Evolutionary conservation across 2,113 vertebrate species (phyloP), one percentile per base, ranked within the genome.

Genomic region (Istiophorus platypterus): DNA sequence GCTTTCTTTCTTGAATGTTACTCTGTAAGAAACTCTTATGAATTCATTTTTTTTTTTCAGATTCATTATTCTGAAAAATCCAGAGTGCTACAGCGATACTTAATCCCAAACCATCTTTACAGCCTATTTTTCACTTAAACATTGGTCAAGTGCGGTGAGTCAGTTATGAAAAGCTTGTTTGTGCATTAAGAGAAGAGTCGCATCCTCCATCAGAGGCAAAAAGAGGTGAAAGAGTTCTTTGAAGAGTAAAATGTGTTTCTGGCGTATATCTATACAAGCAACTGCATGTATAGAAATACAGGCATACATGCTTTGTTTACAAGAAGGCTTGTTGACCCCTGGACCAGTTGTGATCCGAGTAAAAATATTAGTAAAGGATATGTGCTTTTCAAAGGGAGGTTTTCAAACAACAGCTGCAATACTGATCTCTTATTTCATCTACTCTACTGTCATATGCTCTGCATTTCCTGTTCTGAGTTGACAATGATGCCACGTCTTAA

Each of bases 401-500:
- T 56, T n/a, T 78, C 12, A 49, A 17, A 34, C 56, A 52, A 24
- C n/a, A 49, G 37, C 54, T 63, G 22, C 20, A 73, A 12, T 3
- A 18, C 8, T 15, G 17, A 58, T 31, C 24, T 11, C 13, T 52
- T 76, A 58, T 66, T 66, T 18, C 37, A 20, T 20, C 24, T 54
- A 9, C 56, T 39, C 4, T 20, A 4, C 59, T 58, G n/a, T 80
- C 61, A 49, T 49, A 66, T 31, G n/a, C 69, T 11, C 31, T 63
- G 27, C 52, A 2, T 73, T 65, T 26, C 22, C 47, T 59, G 22
- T 14, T 80, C 26, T 51, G n/a, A 42, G 72, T 22, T 74, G 68
- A 80, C 62, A 80, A 61, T 80, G 67, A 80, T 52, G 73, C 74
- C 73, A 70, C 52, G 27, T 24, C 51, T 61, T 82, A 72, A 80